Base-by-base conservation (phyloP, 2,888 invertebrate genomes). In the Nipponacmea schrenckii region DNA sequence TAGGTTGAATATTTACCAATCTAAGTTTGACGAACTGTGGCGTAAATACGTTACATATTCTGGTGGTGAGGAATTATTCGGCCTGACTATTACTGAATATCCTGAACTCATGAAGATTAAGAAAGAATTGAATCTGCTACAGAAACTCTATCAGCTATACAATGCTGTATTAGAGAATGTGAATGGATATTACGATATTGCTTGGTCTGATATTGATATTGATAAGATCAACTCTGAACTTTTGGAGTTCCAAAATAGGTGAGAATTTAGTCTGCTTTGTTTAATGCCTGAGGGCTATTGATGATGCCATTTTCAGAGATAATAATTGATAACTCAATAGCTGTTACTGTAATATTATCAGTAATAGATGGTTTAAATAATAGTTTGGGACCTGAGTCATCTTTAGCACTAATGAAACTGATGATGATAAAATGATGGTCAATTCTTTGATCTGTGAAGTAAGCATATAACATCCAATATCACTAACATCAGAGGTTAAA, bases 201-300 rank as follows among this genome's bases (percentile, higher is more conserved):
- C 96, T 0, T 97, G 98, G 98, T 94, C 94, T 62, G 97, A 97
- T 83, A 93, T 96, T 7, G 96, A 98, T 85, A 97, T 98, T 79
- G 97, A 98, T 88, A 96, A 97, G 88, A 98, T 98, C 80, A 98
- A 97, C 88, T 96, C 96, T 85, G 97, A 98, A 86, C 90, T 98
- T 15, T 94, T 97, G 93, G 98, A 98, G 87, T 98, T 98, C 89
- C 97, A 98, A 90, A 97, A 97, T 88, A 93, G 92, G 93, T 93
- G 87, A 79, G 80, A 71, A 48, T 65, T 3, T 31, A 10, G 48
- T n/a, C n/a, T n/a, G 26, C 3, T 10, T 24, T 7, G 0, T 17
- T 24, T 26, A 26, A 26, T 64, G n/a, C 4, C 17, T 64, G n/a
- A n/a, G n/a, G n/a, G n/a, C n/a, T 64, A 4, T 24, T 24, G 4